A percentile compares a stretch with the other conserved stretches of the same genome.
These are phyloP conservation scores for Dryocosmus kuriphilus DNA, from an alignment of 2,888 invertebrate species.

Conservation along the genomic window DNA sequence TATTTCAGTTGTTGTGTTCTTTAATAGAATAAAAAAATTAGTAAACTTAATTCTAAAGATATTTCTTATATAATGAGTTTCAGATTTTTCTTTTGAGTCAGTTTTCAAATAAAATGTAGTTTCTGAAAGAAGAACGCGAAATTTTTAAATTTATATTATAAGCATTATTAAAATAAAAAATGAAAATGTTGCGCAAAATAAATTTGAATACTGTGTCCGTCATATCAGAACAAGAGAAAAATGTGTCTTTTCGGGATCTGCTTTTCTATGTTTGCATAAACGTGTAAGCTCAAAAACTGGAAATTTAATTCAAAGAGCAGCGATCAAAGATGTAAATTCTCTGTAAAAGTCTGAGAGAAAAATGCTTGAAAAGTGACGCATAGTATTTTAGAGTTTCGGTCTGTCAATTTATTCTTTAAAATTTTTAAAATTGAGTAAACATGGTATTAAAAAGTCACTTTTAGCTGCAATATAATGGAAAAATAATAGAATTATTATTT, in stretches of 20 bases:
- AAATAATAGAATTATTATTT: too few species aligned
- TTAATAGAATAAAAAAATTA: too few species aligned
- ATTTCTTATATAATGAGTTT: too few species aligned
- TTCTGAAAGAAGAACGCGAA: too few species aligned
- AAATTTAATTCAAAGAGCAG: slow-evolving; percentile 4
- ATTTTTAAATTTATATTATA: too few species aligned
- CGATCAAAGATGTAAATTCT: slow-evolving; percentile 5
- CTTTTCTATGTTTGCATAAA: background rate
- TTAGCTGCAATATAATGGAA: background rate
- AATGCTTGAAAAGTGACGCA: slow-evolving; percentile 15
- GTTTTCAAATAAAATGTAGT: too few species aligned
- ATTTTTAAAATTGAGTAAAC: background rate
- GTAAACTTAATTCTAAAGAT: too few species aligned
- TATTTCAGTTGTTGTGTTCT: too few species aligned
- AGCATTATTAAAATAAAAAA: too few species aligned
- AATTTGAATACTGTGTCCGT: too few species aligned
- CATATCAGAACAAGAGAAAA: background rate
- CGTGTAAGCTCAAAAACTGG: slow-evolving; percentile 6
- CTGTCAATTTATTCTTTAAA: background rate
- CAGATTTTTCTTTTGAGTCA: too few species aligned
- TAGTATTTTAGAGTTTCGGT: background rate
- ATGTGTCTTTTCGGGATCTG: background rate
- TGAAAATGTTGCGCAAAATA: too few species aligned
- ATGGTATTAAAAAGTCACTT: background rate
- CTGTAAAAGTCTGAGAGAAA: background rate